Percentiles rank a stretch among this genome's conserved stretches.
Evolutionary conservation across 2,888 invertebrate genomes (phyloP).

Genomic region (Clistopyga incitator): DNA sequence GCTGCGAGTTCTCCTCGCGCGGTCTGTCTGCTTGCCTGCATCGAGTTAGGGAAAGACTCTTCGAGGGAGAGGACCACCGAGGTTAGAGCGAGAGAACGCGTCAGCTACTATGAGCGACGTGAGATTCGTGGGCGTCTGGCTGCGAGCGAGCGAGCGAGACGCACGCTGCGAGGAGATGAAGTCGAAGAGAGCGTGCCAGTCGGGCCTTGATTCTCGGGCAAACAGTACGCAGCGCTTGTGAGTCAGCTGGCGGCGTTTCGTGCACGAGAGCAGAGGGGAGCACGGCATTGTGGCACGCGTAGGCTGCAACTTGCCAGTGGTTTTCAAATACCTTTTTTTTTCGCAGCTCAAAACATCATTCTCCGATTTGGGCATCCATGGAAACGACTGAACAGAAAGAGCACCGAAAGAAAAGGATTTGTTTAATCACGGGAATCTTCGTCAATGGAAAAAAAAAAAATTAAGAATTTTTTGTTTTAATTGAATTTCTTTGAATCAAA

Average conservation of each 20-base stretch:
- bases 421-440: too few relatives aligned
- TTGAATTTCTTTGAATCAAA: too few relatives aligned
- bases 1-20: slow-evolving; percentile 61
- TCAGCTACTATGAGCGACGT: slow-evolving; percentile 33
- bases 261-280: slow-evolving; percentile 33
- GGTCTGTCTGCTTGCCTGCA: slow-evolving; percentile 43
- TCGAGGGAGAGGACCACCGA: slow-evolving; percentile 28
- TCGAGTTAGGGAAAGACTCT: slow-evolving; percentile 57
- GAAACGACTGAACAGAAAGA: neutral
- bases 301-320: slow-evolving; percentile 61
- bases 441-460: too few relatives aligned
- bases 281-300: slow-evolving; percentile 58
- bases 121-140: slow-evolving; percentile 47
- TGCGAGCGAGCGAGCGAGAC: slow-evolving; percentile 62
- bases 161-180: slow-evolving; percentile 57
- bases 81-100: slow-evolving; percentile 45
- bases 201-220: slow-evolving; percentile 70
- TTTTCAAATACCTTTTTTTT: slow-evolving; percentile 43
- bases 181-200: slow-evolving; percentile 66
- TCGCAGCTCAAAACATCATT: neutral
- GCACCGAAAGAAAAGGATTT: too few relatives aligned
- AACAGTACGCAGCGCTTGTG: slow-evolving; percentile 69
- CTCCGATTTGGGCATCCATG: neutral
- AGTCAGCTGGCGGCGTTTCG: slow-evolving; percentile 73
- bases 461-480: too few relatives aligned